phyloP scores from a whole-genome alignment of 23 tunicate genomes.

The Styela clava region DNA sequence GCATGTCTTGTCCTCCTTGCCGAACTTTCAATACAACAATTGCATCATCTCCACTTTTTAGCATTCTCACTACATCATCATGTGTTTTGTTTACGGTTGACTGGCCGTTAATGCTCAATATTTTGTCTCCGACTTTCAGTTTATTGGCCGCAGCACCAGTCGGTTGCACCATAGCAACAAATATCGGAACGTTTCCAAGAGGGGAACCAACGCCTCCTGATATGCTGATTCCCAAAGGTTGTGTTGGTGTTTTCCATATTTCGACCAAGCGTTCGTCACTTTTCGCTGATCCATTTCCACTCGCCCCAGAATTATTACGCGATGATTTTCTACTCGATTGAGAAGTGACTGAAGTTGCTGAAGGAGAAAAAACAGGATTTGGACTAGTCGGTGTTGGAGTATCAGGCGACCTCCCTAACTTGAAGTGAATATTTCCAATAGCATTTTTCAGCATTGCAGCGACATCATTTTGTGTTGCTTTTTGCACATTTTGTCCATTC shows the following conservation, averaged over 20 bases:
- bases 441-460: slow-evolving; percentile 76
- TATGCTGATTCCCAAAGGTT: slow-evolving; percentile 92
- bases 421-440: slow-evolving; percentile 43
- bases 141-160: slow-evolving; percentile 66
- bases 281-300: background rate
- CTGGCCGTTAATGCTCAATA: slow-evolving; percentile 88
- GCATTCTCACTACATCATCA: slow-evolving; percentile 85
- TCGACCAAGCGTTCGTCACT: slow-evolving; percentile 65
- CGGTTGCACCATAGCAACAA: slow-evolving; percentile 79
- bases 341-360: background rate
- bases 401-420: slow-evolving; percentile 40
- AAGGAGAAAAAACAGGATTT: background rate
- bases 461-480: slow-evolving; percentile 80
- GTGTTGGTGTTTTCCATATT: slow-evolving; percentile 62
- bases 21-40: slow-evolving; percentile 60
- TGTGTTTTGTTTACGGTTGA: slow-evolving; percentile 80
- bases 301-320: background rate
- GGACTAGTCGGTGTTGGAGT: slow-evolving; percentile 27
- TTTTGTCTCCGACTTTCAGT: slow-evolving; percentile 76
- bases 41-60: slow-evolving; percentile 62
- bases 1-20: slow-evolving; percentile 65
- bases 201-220: slow-evolving; percentile 98
- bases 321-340: background rate
- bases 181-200: slow-evolving; percentile 95
- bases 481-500: slow-evolving; percentile 60